Evolutionary conservation across 2,797 vertebrate species (phyloP).

Genomic region (Cichlasoma orientale): DNA sequence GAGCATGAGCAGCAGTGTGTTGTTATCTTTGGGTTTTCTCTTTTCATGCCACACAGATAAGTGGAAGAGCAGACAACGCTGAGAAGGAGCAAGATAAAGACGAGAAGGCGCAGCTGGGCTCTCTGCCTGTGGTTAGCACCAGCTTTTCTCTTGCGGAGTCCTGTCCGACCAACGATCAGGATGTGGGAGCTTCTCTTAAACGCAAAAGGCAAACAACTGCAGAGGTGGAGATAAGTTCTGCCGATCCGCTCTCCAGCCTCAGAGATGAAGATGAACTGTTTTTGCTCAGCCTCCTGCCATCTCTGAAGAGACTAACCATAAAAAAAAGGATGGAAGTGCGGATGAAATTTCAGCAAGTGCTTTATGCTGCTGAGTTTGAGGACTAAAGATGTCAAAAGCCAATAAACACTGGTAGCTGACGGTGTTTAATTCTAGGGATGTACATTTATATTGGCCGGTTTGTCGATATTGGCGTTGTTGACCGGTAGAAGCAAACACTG

Average conservation of each 20-base stretch:
- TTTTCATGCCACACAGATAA: slow-evolving; percentile 33
- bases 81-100: slow-evolving; percentile 48
- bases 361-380: slow-evolving; percentile 72
- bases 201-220: slow-evolving; percentile 45
- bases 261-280: slow-evolving; percentile 74
- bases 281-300: slow-evolving; percentile 70
- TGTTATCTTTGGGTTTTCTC: neutral
- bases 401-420: neutral
- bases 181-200: slow-evolving; percentile 41
- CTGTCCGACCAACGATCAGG: slow-evolving; percentile 32
- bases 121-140: slow-evolving; percentile 41
- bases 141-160: slow-evolving; percentile 38
- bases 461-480: too few species aligned
- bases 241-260: slow-evolving; percentile 30
- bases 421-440: neutral
- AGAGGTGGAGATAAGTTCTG: slow-evolving; percentile 43
- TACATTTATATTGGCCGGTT: neutral
- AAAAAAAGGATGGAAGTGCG: slow-evolving; percentile 71
- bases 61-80: slow-evolving; percentile 35
- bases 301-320: slow-evolving; percentile 65
- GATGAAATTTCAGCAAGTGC: slow-evolving; percentile 73
- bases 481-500: too few species aligned
- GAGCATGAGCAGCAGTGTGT: neutral
- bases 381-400: slow-evolving; percentile 29
- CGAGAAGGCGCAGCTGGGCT: slow-evolving; percentile 23